phyloP scores from a whole-genome alignment of 2,797 vertebrate genomes.

The Silurus aristotelis region DNA sequence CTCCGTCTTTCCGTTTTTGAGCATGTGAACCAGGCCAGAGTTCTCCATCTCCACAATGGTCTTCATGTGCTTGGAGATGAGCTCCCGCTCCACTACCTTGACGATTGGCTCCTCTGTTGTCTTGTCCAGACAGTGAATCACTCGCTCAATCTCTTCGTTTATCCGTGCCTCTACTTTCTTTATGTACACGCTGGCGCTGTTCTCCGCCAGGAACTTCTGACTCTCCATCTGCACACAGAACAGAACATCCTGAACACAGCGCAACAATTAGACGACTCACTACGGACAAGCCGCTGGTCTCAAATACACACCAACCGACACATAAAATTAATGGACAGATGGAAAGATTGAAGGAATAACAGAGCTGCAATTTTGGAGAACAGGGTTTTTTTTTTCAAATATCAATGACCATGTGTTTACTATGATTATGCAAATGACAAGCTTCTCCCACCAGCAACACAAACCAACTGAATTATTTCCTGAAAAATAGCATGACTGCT shows the following conservation, averaged over 20 bases:
- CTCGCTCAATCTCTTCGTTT: constrained; percentile 97
- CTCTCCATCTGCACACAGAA: constrained; percentile 89
- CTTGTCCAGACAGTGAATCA: constrained; percentile 98
- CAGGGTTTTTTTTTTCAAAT: background rate
- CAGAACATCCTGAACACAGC: background rate
- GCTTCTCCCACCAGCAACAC: too few relatives aligned
- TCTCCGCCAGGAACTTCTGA: constrained; percentile 96
- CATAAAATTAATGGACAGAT: background rate
- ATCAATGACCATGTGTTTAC: background rate
- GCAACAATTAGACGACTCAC: too few relatives aligned
- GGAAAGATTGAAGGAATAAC: background rate
- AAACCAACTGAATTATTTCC: background rate
- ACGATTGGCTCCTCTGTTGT: constrained; percentile 95
- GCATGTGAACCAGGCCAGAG: constrained; percentile 95
- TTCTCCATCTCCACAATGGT: constrained; percentile 99
- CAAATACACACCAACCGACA: background rate
- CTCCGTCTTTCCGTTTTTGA: constrained; percentile 97
- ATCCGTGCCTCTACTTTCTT: constrained; percentile 98
- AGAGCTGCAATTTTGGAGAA: background rate
- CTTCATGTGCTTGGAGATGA: constrained; percentile 99
- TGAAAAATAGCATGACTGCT: background rate
- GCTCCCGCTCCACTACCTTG: constrained; percentile 94
- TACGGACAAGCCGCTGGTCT: background rate
- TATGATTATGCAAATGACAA: background rate
- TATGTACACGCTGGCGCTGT: constrained; percentile 97